Evolutionary conservation across 2,888 invertebrate species (phyloP), one percentile per base, ranked within the genome.

Genomic region (Xanthorhoe designata): DNA sequence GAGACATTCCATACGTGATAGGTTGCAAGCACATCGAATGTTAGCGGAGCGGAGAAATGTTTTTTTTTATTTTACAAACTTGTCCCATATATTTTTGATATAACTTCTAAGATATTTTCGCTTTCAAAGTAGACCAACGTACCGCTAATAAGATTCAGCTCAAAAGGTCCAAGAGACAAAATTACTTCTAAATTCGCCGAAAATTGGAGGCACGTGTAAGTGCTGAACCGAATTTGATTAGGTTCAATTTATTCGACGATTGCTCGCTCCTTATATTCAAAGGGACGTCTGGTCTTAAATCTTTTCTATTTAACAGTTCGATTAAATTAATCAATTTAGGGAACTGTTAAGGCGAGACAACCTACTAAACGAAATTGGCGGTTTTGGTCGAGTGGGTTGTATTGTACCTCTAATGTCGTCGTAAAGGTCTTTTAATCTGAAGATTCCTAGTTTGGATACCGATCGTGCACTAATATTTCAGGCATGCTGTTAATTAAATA

Each of bases 271-370:
- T 72, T 76, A 54, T 74, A 71, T 66, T 70, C 62, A 66, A 68
- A 69, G 67, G 69, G 79, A 75, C 79, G 78, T 81, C 79, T 80
- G 78, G 76, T 70, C 73, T 74, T 76, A 78, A 81, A 79, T 78
- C 78, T 77, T 73, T 82, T 82, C 74, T 81, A 81, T 79, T 85
- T 86, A 84, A 83, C 84, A 84, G 82, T 78, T 83, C 82, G 81
- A 82, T 81, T 80, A 80, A 81, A 80, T 83, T 29, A 62, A 62
- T 38, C 52, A 15, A 54, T 58, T 62, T 50, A 54, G n/a, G 18
- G 32, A 8, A 7, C 15, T 17, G 5, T 7, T 47, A 13, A 9
- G 9, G 8, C 38, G 10, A 13, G 13, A 42, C 38, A 13, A 32
- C 32, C 32, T 6, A 32, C 32, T 32, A 32, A 24, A 32, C 32